A percentile compares a stretch with the other conserved stretches of the same genome.
phyloP scores from a whole-genome alignment of 2,113 vertebrate species.

The Hypomesus transpacificus region DNA sequence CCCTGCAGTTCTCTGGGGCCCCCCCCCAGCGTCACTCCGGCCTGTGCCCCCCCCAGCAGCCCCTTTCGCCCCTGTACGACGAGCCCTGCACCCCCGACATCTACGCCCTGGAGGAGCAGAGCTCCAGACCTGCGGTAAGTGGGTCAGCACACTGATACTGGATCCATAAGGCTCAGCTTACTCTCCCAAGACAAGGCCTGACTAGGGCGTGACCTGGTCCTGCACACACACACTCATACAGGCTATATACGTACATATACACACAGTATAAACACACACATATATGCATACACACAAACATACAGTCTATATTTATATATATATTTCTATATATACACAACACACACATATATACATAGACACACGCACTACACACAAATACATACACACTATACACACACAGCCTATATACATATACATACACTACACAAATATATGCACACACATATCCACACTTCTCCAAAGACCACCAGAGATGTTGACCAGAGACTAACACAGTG shows the following conservation, averaged over 20 bases:
- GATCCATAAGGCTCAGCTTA: slow-evolving; percentile 58
- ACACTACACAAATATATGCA: neutral
- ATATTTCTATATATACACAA: neutral
- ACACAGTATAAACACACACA: neutral
- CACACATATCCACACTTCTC: neutral
- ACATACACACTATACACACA: neutral
- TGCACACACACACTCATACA: neutral
- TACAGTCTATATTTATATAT: neutral
- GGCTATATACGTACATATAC: neutral
- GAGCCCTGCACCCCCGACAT: slow-evolving; percentile 76
- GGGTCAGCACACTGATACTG: slow-evolving; percentile 50
- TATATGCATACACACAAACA: neutral
- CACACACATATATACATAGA: neutral
- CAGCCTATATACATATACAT: no score
- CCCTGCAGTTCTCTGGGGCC: slow-evolving; percentile 54
- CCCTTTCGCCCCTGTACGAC: slow-evolving; percentile 75
- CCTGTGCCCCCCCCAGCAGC: slow-evolving; percentile 63
- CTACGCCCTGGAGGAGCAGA: slow-evolving; percentile 57
- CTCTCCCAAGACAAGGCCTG: slow-evolving; percentile 25
- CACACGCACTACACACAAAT: neutral
- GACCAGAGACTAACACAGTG: neutral
- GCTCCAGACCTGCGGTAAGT: slow-evolving; percentile 63
- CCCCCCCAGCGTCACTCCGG: slow-evolving; percentile 69
- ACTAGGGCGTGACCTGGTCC: slow-evolving; percentile 34
- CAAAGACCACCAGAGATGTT: neutral